phyloP scores from a whole-genome alignment of 2,113 vertebrate genomes.

The Neolamprologus kungweensis region DNA sequence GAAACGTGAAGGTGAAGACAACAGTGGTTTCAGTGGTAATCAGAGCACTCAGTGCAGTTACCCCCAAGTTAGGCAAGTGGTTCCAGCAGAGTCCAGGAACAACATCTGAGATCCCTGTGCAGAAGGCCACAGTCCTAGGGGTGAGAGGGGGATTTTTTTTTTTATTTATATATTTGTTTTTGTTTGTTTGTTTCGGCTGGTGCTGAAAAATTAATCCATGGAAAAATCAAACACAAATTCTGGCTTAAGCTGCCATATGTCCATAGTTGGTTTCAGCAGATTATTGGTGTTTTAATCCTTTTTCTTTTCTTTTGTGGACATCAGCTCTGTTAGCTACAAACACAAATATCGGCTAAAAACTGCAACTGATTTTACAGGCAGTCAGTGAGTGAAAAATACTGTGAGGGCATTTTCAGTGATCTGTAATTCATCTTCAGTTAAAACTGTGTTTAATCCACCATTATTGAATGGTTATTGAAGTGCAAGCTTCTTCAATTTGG shows the following conservation, averaged over 20 bases:
- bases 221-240: not conserved
- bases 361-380: not conserved
- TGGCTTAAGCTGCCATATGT: not conserved
- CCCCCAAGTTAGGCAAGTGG: not conserved
- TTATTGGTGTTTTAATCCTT: not conserved
- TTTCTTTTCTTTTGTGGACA: not conserved
- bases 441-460: not conserved
- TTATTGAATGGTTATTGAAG: not conserved
- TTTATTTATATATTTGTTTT: not conserved
- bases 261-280: not conserved
- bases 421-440: not conserved
- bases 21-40: not conserved
- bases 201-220: not conserved
- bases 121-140: not conserved
- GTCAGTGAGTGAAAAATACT: not conserved
- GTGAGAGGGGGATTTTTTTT: not conserved
- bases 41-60: not conserved
- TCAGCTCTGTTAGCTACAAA: not conserved
- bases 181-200: not conserved
- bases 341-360: not conserved
- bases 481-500: not conserved
- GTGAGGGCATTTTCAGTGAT: not conserved
- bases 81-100: not conserved
- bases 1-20: not conserved
- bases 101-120: rapidly evolving